Base-by-base conservation (phyloP, 2,113 vertebrate species). In the Fulmarus glacialis region DNA sequence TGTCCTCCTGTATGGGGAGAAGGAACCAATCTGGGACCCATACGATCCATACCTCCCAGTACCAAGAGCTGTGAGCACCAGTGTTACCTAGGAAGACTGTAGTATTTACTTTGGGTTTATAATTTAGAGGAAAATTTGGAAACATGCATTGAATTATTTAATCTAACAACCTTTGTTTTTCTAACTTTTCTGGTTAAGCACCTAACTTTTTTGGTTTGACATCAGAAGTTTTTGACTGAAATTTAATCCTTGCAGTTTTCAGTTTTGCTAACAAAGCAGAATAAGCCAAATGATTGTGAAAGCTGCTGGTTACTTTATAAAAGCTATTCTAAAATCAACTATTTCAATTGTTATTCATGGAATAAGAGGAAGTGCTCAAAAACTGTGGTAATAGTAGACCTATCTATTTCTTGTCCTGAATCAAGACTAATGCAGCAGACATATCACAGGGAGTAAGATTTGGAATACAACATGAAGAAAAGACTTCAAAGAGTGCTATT, bases 211-310 rank as follows among this genome's bases (percentile, higher is more conserved):
- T 15, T n/a, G 2, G 6, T 72, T 64, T 77, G 40, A 6, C 45
- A 80, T 90, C 43, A 73, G 58, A 93, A 72, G 11, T 52, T 84
- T 93, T 89, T 87, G 40, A 73, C 43, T 90, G 48, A 68, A 87
- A 82, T 91, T 55, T 82, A 90, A 75, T 91, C 43, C 23, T 56
- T 43, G 11, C 29, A 22, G 30, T 78, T 84, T 89, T 72, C 52
- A 43, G 34, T 89, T 96, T 87, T 87, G 23, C 73, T 85, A 60
- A 75, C 26, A 79, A 87, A 87, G 43, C 38, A 82, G 56, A 91
- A 60, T 58, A 90, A 90, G 9, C 11, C 34, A 89, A 70, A 82
- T 36, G 1, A 47, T 30, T 79, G 52, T 67, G 82, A 93, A 94
- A 89, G 8, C 22, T 91, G 20, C 17, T 55, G n/a, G 19, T 75